phyloP scores from a whole-genome alignment of 2,797 vertebrate genomes.

The Prunella strophiata region DNA sequence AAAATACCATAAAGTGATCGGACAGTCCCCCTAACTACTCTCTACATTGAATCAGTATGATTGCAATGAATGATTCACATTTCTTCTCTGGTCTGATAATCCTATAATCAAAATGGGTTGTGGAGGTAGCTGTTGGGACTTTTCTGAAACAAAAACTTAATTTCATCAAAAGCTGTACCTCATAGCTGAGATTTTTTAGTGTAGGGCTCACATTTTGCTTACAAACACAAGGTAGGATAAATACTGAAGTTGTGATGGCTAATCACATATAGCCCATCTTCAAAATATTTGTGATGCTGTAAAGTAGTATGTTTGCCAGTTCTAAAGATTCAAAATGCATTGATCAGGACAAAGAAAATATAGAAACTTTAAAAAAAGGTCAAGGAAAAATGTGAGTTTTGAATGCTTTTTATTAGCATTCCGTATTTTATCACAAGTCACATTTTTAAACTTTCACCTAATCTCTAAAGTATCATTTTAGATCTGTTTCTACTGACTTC shows the following conservation, averaged over 20 bases:
- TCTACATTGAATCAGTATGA: not conserved
- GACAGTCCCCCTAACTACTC: not conserved
- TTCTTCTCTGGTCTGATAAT: not conserved
- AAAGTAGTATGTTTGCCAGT: not conserved
- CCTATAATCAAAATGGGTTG: not conserved
- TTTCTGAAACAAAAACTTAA: not conserved
- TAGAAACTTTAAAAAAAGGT: not conserved
- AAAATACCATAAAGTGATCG: not conserved
- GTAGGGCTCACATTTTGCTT: not conserved
- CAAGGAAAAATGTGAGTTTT: not conserved
- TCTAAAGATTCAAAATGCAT: not conserved
- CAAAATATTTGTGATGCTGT: not conserved
- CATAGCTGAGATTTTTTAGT: not conserved
- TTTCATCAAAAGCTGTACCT: not conserved
- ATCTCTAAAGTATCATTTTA: not conserved
- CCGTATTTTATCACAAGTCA: not conserved
- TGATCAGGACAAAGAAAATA: not conserved
- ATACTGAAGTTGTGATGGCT: not conserved
- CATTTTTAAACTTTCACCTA: not conserved
- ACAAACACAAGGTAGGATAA: not conserved
- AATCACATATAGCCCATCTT: not conserved
- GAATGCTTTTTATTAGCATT: not conserved
- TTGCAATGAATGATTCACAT: slow-evolving; percentile 2
- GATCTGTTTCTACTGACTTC: not conserved
- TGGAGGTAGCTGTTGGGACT: not conserved